Base-by-base conservation (phyloP, 2,113 vertebrate genomes). In the Mellivora capensis region DNA sequence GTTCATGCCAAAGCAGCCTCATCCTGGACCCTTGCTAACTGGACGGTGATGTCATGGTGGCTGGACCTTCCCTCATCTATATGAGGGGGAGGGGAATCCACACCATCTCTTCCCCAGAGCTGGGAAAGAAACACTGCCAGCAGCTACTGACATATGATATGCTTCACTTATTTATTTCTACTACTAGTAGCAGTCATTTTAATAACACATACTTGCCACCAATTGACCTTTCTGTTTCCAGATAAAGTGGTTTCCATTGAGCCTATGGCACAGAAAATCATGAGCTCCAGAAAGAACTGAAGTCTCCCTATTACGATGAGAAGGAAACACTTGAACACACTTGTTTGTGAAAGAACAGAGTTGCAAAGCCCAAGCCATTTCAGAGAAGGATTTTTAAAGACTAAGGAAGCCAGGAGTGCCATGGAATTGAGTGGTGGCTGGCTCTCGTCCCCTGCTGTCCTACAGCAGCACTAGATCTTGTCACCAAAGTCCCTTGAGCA, bases 21-120 rank as follows among this genome's bases (percentile, higher is more conserved):
- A 20, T 8, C 39, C 44, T 42, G 44, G 29, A 25, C 11, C 14
- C 15, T 25, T 9, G 18, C 14, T 52, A 27, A 1, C 44, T 5
- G 0, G 34, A 27, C 23, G 34, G 25, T 4, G 25, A 0, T 7
- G 15, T 1, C 4, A 10, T 4, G 7, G 20, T 7, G 1, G 9
- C 15, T 7, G 10, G 64, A 44, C 34, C 17, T 1, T 12, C 17
- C n/a, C 13, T 31, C 14, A 7, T 4, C 29, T 12, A 2, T 8
- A 5, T 31, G 4, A 4, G 7, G 6, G 6, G 6, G 7, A 59
- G 25, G 13, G 72, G 42, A 7, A 25, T 1, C 76, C 29, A 4
- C 10, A 57, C n/a, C 4, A 39, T 23, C 34, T 1, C 7, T 15
- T 59, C 6, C 27, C 57, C 4, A 15, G 11, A 49, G 29, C n/a